These are phyloP conservation scores for Heteropelma amictum DNA, from an alignment of 2,888 invertebrate genomes.

Conservation along the genomic window DNA sequence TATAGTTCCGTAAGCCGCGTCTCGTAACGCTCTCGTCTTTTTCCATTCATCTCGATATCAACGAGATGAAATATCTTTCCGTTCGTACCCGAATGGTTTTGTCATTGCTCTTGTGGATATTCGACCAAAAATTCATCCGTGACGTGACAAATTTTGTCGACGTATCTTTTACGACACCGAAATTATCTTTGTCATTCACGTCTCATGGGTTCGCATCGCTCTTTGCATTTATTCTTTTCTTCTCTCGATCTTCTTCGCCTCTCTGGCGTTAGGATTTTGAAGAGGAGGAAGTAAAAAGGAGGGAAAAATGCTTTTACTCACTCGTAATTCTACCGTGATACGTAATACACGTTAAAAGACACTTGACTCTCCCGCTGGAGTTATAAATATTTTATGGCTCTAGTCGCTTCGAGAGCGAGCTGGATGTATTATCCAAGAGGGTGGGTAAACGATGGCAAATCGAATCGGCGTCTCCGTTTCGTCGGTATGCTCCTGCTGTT, in stretches of 20 bases:
- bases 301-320: not conserved
- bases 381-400: constrained; percentile 50
- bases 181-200: not conserved
- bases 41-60: too few species aligned
- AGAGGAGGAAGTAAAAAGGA: too few species aligned
- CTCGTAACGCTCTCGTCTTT: too few species aligned
- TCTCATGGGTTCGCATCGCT: not conserved
- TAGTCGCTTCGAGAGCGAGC: constrained; percentile 11
- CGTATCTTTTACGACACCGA: not conserved
- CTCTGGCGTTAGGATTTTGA: too few species aligned
- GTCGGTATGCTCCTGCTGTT: not conserved
- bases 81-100: too few species aligned
- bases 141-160: too few species aligned
- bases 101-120: too few species aligned
- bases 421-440: not conserved
- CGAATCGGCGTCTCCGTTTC: constrained; percentile 28
- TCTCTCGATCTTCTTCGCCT: too few species aligned
- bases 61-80: too few species aligned
- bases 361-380: not conserved
- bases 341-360: not conserved
- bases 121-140: too few species aligned
- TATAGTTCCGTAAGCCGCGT: too few species aligned
- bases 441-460: constrained; percentile 38
- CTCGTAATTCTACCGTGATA: constrained; percentile 7
- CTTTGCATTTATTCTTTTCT: too few species aligned